phyloP scores from a whole-genome alignment of 2,113 vertebrate species.

The Caretta caretta region DNA sequence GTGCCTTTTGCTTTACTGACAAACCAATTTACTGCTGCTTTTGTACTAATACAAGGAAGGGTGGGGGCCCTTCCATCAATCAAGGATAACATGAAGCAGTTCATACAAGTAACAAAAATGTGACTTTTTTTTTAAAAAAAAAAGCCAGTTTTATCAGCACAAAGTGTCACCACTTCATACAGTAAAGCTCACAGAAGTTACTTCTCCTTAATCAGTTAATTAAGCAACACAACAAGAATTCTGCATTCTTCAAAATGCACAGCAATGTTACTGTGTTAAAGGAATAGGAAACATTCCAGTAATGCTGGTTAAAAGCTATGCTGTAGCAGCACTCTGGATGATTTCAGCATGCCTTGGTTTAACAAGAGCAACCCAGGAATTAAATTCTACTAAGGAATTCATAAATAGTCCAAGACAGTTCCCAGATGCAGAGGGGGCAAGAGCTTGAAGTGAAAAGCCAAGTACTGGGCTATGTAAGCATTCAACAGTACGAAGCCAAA shows the following conservation, averaged over 20 bases:
- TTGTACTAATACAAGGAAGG: rapidly evolving
- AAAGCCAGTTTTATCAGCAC: too few relatives aligned
- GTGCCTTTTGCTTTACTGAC: rapidly evolving
- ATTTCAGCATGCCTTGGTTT: slow-evolving; percentile 1
- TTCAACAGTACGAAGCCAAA: neutral
- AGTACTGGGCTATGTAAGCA: neutral
- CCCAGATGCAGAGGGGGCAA: slow-evolving; percentile 37
- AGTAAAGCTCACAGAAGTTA: neutral
- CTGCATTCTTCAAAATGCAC: neutral
- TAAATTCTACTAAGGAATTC: slow-evolving; percentile 29
- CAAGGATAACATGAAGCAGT: neutral
- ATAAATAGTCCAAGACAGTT: slow-evolving; percentile 30
- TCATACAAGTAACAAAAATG: neutral
- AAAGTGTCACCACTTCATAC: neutral
- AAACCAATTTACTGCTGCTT: neutral
- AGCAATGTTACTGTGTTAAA: neutral
- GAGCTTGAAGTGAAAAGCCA: slow-evolving; percentile 11
- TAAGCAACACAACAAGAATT: neutral
- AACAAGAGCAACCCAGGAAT: slow-evolving; percentile 54
- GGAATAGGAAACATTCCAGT: rapidly evolving
- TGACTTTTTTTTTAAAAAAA: neutral
- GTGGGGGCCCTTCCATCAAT: neutral
- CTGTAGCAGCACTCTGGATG: slow-evolving; percentile 23
- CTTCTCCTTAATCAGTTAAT: neutral
- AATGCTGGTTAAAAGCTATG: slow-evolving; percentile 7